Conservation (phyloP, 1,140 invertebrate genomes). For the Aphis craccivora region DNA sequence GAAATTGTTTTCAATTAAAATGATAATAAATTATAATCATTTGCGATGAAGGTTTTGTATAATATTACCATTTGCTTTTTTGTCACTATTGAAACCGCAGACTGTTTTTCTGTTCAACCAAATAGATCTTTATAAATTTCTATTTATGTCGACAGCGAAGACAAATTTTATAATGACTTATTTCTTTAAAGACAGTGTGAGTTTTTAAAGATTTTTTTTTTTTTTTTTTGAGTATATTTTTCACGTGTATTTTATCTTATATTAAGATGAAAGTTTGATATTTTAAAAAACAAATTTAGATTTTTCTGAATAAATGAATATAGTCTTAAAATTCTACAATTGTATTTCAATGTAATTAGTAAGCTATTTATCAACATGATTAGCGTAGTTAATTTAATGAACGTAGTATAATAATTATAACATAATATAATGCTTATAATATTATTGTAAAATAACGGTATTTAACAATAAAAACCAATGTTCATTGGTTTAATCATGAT, state of each 20-base stretch:
- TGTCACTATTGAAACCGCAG: neutral
- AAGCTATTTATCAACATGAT: neutral
- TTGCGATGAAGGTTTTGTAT: neutral
- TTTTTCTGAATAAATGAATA: neutral
- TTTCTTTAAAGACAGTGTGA: neutral
- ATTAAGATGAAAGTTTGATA: neutral
- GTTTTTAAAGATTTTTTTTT: neutral
- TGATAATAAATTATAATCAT: neutral
- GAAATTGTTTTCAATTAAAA: neutral
- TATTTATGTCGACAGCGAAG: neutral
- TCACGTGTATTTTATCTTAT: neutral
- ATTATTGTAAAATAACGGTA: neutral
- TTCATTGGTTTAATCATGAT: neutral
- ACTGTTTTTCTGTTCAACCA: neutral
- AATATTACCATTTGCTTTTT: neutral
- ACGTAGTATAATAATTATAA: too few species aligned
- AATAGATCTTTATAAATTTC: neutral
- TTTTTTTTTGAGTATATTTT: neutral
- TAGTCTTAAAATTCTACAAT: neutral
- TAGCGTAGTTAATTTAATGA: neutral
- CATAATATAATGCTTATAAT: neutral
- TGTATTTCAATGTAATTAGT: neutral
- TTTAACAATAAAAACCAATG: neutral
- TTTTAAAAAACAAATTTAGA: neutral
- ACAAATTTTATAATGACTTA: neutral